Base-by-base conservation (phyloP, 2,888 invertebrate species). In the Agriopis leucophaearia region DNA sequence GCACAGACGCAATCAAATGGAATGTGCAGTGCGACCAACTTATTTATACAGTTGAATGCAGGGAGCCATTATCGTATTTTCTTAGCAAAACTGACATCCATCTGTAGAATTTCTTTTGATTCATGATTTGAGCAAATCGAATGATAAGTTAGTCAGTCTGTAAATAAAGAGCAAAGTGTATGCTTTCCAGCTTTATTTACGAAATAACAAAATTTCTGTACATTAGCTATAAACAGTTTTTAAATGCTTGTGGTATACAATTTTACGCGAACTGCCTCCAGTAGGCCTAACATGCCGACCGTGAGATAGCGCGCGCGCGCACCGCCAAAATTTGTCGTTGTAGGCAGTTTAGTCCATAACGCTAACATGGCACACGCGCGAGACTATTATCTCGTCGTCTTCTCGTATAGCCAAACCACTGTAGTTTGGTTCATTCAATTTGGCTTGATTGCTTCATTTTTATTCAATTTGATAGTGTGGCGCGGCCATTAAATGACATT, bases 1-100 rank as follows among this genome's bases (percentile, higher is more conserved):
- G 74, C 69, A 80, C 78, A 79, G 81, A 81, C 80, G 84, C 82
- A 88, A 88, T 87, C 84, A 86, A 84, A 79, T 80, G 76, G n/a
- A 35, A 35, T 9, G 13, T 51, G 6, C 16, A 54, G 15, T 38
- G 8, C 51, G n/a, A 51, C 35, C 13, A 35, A 35, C n/a, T 51
- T 35, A 35, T 27, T 5, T 18, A 0, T 12, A 18, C 12, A 27
- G 27, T 27, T 48, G 1, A 12, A 27, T 10, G 10, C 3, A 27
- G 2, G 12, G 48, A 48, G 48, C 48, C 47, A 16, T 16, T n/a
- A 16, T 9, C 47, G 9, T 47, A 8, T 9, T 47, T 16, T 47
- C 47, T 16, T 42, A 13, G 13, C 4, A 18, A 48, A 48, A 48
- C 48, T 48, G 7, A 15, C 15, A 27, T 4, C 27, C 27, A 27